Evolutionary conservation across 2,888 invertebrate genomes (phyloP), one percentile per base, ranked within the genome.

Genomic region (Drepana falcataria): DNA sequence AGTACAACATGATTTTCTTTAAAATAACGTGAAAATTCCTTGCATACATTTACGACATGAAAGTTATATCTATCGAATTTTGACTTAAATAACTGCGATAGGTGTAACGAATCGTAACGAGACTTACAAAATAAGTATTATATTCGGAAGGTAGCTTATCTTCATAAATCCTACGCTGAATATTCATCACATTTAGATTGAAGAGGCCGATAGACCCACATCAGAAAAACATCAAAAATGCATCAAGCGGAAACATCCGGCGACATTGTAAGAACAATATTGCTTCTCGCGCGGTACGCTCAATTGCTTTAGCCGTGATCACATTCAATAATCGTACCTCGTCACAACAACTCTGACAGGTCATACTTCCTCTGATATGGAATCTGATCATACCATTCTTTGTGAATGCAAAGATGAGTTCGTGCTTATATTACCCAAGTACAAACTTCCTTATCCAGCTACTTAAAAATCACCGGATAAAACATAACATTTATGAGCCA

Each of bases 181-280:
- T 89, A 89, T 90, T 91, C 88, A 89, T 87, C 86, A 87, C 89
- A 85, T 90, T 91, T 88, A 90, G 91, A 91, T 91, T 87, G 87
- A 77, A 81, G 73, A 76, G 82, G 74, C 79, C 84, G 91, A 91
- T 91, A 89, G 90, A 90, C 91, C 90, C 90, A 89, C 90, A 91
- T 91, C 91, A 91, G 89, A 91, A 91, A 90, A 91, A 91, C 91
- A 91, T 91, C 91, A 91, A 91, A 90, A 91, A 91, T 91, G 90
- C 91, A 91, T 91, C 91, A 91, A 86, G 90, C 91, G 91, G 91
- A 91, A 91, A 88, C 83, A 86, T 85, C 79, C 78, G 77, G 79
- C 80, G 81, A 84, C 83, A 87, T 81, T 86, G 82, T 85, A 76
- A 75, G 77, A 81, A 78, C 83, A 83, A 86, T 87, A 85, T 87